Base-by-base conservation (phyloP, 2,113 vertebrate genomes). In the Tenrec ecaudatus region DNA sequence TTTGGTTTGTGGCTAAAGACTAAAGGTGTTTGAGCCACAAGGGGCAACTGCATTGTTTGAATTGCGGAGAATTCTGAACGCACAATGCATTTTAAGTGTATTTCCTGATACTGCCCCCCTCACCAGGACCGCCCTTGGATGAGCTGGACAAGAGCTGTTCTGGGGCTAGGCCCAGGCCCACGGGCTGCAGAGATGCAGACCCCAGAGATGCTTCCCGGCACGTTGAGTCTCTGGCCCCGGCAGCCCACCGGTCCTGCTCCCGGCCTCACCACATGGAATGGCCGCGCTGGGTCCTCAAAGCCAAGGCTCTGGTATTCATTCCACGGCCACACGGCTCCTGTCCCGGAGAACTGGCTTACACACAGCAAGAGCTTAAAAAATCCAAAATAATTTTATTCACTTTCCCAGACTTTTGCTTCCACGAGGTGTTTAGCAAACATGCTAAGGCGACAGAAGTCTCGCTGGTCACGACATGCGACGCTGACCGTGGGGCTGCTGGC, bases 361-460 rank as follows among this genome's bases (percentile, higher is more conserved):
- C 97, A 96, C 94, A 10, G 47, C 92, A 79, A 85, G 82, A 95
- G 78, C 80, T 95, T 97, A 95, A 96, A 98, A 98, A 98, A 98
- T 97, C 98, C 98, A 98, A 99, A 99, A 99, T 98, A 98, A 97
- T 98, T 99, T 98, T 99, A 97, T 99, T 99, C 96, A 98, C 96
- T 97, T 98, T 96, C 96, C 95, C 96, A 96, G 96, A 97, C 97
- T 97, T 97, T 97, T 98, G 97, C 97, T 97, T 98, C 96, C 79
- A 97, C 96, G 97, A 99, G 98, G 98, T 98, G 98, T 98, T 98
- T 98, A 98, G 98, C 98, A 98, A 98, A 98, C 99, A 99, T 99
- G 98, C 98, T 98, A 98, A 99, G 98, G 98, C 98, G 98, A 98
- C 98, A 98, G 98, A 98, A 98, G 97, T 98, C 98, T 97, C 97